These are phyloP conservation scores for Oppia nitens DNA, from an alignment of 1,140 invertebrate species.

Conservation along the genomic window DNA sequence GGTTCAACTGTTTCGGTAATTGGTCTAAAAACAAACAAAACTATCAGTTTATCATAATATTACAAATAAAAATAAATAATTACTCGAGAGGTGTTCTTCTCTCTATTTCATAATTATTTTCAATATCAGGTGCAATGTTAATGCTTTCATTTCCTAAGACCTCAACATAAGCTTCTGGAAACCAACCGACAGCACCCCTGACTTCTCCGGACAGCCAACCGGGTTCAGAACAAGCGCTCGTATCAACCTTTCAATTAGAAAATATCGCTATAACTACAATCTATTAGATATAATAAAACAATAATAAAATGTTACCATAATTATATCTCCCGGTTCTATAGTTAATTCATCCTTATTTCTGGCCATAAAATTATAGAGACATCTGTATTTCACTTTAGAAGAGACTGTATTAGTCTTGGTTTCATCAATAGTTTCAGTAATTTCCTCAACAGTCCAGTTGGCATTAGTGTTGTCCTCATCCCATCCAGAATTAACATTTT, in stretches of 20 bases:
- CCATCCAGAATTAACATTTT: neutral
- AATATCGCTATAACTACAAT: neutral
- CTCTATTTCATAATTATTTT: no score
- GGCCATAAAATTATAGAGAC: slow-evolving; percentile 82
- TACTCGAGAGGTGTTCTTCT: no score
- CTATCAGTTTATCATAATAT: no score
- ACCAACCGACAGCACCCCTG: slow-evolving; percentile 80
- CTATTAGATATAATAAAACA: no score
- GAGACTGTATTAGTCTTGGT: neutral
- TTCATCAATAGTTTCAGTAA: neutral
- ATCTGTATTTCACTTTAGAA: slow-evolving; percentile 45
- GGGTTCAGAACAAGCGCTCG: slow-evolving; percentile 44
- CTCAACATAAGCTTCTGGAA: slow-evolving; percentile 91
- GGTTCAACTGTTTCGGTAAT: slow-evolving; percentile 1
- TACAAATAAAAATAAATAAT: no score
- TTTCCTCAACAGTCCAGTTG: neutral
- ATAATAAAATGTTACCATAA: slow-evolving; percentile 58
- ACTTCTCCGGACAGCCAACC: slow-evolving; percentile 93
- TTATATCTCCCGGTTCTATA: slow-evolving; percentile 81
- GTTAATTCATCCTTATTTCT: slow-evolving; percentile 83
- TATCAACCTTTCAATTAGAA: neutral
- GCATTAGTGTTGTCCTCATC: neutral
- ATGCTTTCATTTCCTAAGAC: slow-evolving; percentile 34
- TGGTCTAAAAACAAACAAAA: no score
- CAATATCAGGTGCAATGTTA: slow-evolving; percentile 5